Evolutionary conservation across 2,797 vertebrate genomes (phyloP).

Genomic region (Harpagifer antarcticus): DNA sequence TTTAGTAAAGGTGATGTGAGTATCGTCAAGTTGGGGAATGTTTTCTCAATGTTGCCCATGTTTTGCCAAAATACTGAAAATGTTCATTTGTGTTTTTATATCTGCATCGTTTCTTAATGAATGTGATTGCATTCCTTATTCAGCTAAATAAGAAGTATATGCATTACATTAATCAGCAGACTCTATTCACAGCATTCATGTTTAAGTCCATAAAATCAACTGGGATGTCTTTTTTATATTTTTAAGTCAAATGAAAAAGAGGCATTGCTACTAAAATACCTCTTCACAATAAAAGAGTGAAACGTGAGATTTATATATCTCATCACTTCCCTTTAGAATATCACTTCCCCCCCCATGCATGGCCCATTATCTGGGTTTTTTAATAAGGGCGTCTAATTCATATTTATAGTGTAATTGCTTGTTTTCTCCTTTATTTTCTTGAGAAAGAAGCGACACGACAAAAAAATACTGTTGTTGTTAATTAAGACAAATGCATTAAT

Average conservation of each 20-base stretch:
- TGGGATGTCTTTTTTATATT: conserved; percentile 47
- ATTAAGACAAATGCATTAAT: conserved; percentile 99
- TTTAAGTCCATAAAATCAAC: conserved; percentile 61
- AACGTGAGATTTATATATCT: conserved; percentile 68
- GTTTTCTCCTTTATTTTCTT: conserved; percentile 90
- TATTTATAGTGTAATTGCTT: conserved; percentile 95
- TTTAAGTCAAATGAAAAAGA: conserved; percentile 54
- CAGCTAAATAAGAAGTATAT: conserved; percentile 78
- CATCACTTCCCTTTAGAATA: conserved; percentile 66
- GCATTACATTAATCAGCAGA: conserved; percentile 80
- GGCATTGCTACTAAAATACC: conserved; percentile 57
- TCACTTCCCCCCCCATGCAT: conserved; percentile 51
- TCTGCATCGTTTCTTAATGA: conserved; percentile 57
- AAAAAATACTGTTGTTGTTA: conserved; percentile 98
- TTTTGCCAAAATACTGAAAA: too few relatives aligned
- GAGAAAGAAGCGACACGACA: conserved; percentile 91
- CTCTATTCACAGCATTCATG: conserved; percentile 68
- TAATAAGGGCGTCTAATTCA: conserved; percentile 97
- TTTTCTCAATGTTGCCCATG: too few relatives aligned
- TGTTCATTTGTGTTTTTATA: too few relatives aligned
- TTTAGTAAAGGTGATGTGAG: too few relatives aligned
- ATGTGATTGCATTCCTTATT: conserved; percentile 79
- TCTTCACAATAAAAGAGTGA: conserved; percentile 54
- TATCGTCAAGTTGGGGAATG: too few relatives aligned
- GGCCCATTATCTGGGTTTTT: conserved; percentile 87